These are phyloP conservation scores for Drosophila birchii DNA, from an alignment of 2,888 invertebrate genomes.

Conservation along the genomic window DNA sequence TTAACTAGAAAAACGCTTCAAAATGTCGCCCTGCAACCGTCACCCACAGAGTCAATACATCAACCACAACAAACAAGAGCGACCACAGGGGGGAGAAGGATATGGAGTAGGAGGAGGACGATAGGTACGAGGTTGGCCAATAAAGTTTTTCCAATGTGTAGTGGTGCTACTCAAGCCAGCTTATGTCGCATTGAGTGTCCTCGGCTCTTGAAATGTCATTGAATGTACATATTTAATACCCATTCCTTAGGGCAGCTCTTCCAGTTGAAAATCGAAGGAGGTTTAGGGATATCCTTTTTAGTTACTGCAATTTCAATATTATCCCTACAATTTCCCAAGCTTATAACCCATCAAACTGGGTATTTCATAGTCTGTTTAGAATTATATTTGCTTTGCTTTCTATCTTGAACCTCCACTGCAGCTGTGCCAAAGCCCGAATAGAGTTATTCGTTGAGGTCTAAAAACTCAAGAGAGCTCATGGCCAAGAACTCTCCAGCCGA, in stretches of 20 bases:
- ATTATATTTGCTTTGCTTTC: background rate
- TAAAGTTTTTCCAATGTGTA: constrained; percentile 22
- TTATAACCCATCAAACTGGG: background rate
- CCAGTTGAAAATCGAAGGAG: background rate
- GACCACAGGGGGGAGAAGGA: background rate
- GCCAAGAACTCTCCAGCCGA: constrained; percentile 46
- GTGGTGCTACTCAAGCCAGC: constrained; percentile 22
- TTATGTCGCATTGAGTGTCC: constrained; percentile 28
- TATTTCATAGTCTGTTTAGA: background rate
- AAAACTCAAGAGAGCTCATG: constrained; percentile 53
- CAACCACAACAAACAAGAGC: constrained; percentile 36
- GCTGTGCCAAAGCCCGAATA: constrained; percentile 1
- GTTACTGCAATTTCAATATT: background rate
- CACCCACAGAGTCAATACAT: constrained; percentile 38
- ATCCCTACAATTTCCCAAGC: background rate
- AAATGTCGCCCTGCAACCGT: constrained; percentile 25
- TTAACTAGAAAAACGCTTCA: constrained; percentile 30
- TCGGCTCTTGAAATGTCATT: constrained; percentile 23
- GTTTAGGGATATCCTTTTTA: background rate
- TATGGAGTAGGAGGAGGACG: background rate
- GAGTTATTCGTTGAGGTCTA: constrained; percentile 26
- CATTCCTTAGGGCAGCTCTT: background rate
- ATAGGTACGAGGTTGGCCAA: constrained; percentile 27
- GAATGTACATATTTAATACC: constrained; percentile 5
- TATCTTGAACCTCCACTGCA: constrained; percentile 19